Conservation (phyloP, 2,113 vertebrate species). For the Physeter macrocephalus region DNA sequence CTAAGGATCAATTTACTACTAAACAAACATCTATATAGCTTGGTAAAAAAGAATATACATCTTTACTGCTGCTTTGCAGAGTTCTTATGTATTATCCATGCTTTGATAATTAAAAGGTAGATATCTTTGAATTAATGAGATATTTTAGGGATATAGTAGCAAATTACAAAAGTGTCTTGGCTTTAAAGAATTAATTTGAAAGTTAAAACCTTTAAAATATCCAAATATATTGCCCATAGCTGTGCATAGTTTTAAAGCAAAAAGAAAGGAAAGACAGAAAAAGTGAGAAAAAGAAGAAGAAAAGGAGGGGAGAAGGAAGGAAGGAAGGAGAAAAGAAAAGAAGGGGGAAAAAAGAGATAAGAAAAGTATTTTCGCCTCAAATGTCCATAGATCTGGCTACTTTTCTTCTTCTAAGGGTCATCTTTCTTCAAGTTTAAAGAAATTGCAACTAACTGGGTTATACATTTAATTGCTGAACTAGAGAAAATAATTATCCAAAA, state of each 20-base stretch:
- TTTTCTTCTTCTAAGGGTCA: not conserved
- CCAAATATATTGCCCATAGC: not conserved
- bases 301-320: too few species aligned
- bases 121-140: not conserved
- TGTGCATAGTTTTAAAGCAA: not conserved
- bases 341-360: too few species aligned
- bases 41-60: too few species aligned
- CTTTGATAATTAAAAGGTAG: not conserved
- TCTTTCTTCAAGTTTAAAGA: not conserved
- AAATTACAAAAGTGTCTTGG: not conserved
- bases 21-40: not conserved
- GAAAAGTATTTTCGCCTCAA: not conserved
- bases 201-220: not conserved
- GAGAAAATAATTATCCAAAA: not conserved
- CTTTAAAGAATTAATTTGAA: not conserved
- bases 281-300: not conserved
- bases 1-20: not conserved
- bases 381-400: not conserved
- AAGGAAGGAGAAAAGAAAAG: too few species aligned
- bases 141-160: not conserved
- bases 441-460: not conserved
- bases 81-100: not conserved
- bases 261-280: not conserved
- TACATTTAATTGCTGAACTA: not conserved
- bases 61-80: not conserved